Base-by-base conservation (phyloP, 1,140 invertebrate species). In the Macrobrachium rosenbergii region DNA sequence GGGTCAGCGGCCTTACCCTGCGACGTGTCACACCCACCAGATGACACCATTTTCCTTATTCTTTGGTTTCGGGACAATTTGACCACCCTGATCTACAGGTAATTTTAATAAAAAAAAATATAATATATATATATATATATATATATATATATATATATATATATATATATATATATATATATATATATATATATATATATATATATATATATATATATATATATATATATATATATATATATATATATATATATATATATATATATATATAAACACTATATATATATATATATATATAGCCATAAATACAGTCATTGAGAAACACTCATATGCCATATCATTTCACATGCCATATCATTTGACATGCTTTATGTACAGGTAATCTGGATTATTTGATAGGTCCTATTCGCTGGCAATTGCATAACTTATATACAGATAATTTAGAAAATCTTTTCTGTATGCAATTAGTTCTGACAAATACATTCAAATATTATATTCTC, bases 21-120 rank as follows among this genome's bases (percentile, higher is more conserved):
- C 79, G 79, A 82, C n/a, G 79, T 82, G 62, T 82, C 79, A 2
- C 79, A 67, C 19, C 79, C 79, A 1, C 79, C 28, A 10, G 79
- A 82, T 23, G 79, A 82, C 62, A 67, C 79, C 63, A 82, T 82
- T 64, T 82, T 37, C 43, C 79, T 82, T 23, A 16, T 82, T 10
- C 79, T 82, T 0, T 82, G 79, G 79, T 67, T 82, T 28, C 62
- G 62, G 28, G 79, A 82, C 43, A 37, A 28, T 43, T 37, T 82
- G 28, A 82, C 79, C 37, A 82, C 79, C 37, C 79, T 63, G 43
- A 82, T 82, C 8, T 82, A 82, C 79, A 82, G 79, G 64, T 82
- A 19, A 82, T 62, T 28, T n/a, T n/a, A n/a, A n/a, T 6, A 10
- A n/a, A 2, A 11, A 12, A 0, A 14, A 2, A 21, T 73, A 28